These are phyloP conservation scores for Alentia gelatinosa DNA, from an alignment of 2,888 invertebrate genomes.

Conservation along the genomic window DNA sequence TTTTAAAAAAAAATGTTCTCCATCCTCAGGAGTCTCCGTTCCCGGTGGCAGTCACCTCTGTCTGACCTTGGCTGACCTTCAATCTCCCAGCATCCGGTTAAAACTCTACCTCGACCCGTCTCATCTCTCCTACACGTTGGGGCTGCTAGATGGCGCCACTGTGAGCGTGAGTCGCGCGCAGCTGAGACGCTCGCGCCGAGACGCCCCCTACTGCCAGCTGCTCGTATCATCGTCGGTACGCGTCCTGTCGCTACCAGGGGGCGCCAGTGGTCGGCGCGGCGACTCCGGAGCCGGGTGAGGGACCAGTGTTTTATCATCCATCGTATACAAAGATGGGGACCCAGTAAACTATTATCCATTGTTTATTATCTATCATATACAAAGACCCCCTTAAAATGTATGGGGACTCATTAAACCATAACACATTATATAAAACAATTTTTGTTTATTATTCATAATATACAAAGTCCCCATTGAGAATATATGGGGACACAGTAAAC, in stretches of 20 bases:
- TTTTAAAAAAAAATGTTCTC: too few relatives aligned
- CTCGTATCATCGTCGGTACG: not conserved
- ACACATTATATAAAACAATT: too few relatives aligned
- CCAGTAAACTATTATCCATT: too few relatives aligned
- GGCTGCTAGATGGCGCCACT: conserved; percentile 42
- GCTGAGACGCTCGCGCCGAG: not conserved
- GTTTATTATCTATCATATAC: too few relatives aligned
- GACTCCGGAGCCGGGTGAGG: not conserved
- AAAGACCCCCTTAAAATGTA: too few relatives aligned
- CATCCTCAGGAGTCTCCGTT: conserved; percentile 15
- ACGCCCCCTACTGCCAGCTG: not conserved
- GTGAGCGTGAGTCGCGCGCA: conserved; percentile 27
- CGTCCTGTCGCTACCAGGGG: not conserved
- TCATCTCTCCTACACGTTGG: conserved; percentile 11
- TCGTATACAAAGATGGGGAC: too few relatives aligned
- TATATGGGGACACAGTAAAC: too few relatives aligned
- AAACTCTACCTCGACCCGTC: conserved; percentile 27
- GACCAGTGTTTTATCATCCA: too few relatives aligned
- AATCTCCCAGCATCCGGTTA: not conserved
- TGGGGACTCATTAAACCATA: too few relatives aligned
- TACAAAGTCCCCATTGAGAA: too few relatives aligned
- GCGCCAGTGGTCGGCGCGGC: not conserved
- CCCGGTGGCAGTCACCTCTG: conserved; percentile 17
- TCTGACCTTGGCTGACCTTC: conserved; percentile 19
- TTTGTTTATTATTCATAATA: too few relatives aligned